A percentile compares a stretch with the other conserved stretches of the same genome.
phyloP scores from a whole-genome alignment of 2,888 invertebrate species.

The Dusona sp. region DNA sequence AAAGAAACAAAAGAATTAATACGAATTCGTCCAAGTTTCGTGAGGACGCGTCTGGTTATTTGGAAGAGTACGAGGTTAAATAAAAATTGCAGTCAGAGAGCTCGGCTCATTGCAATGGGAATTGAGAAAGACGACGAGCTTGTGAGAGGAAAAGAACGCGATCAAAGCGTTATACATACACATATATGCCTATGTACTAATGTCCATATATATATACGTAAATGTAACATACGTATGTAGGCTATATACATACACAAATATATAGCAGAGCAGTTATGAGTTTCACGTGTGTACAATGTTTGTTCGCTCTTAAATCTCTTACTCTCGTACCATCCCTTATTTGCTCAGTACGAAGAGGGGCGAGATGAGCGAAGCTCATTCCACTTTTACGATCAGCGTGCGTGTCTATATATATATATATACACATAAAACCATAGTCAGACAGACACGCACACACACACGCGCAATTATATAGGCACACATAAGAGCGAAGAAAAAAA shows the following conservation, averaged over 20 bases:
- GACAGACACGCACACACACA: neutral
- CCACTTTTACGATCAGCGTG: slow-evolving; percentile 61
- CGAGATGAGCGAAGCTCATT: slow-evolving; percentile 44
- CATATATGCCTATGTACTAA: neutral
- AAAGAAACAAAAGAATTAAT: neutral
- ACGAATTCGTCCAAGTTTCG: neutral
- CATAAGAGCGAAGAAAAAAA: neutral
- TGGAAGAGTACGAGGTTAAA: slow-evolving; percentile 12
- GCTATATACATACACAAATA: neutral
- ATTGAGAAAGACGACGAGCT: slow-evolving; percentile 8
- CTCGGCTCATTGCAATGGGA: slow-evolving; percentile 18
- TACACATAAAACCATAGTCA: too few species aligned
- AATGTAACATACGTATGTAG: neutral
- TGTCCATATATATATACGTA: neutral
- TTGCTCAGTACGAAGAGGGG: slow-evolving; percentile 35
- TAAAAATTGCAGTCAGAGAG: slow-evolving; percentile 12
- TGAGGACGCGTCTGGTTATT: too few species aligned
- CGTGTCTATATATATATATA: neutral
- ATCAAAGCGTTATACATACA: neutral
- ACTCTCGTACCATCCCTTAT: slow-evolving; percentile 53
- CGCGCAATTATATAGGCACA: too few species aligned
- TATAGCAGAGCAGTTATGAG: slow-evolving; percentile 59
- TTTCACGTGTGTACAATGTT: slow-evolving; percentile 67
- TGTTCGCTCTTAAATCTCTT: slow-evolving; percentile 67
- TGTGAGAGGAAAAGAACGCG: neutral